Conservation (phyloP, 2,113 vertebrate species). For the Rhinichthys klamathensis region DNA sequence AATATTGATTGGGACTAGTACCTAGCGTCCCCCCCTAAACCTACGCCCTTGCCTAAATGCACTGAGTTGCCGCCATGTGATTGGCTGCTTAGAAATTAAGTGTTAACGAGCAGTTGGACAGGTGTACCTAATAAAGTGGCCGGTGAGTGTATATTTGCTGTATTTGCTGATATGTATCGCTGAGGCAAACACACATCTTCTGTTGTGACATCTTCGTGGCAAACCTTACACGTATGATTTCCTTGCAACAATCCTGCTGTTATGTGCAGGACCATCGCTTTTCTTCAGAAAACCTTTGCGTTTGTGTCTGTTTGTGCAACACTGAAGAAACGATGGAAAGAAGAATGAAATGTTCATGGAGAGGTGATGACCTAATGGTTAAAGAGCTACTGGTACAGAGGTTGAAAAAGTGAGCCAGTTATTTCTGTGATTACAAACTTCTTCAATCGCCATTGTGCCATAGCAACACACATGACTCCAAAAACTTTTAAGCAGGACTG, state of each 20-base stretch:
- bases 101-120: no score
- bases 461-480: conserved; percentile 19
- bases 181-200: conserved; percentile 2
- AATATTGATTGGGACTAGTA: no score
- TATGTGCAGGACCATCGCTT: not conserved
- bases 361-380: conserved; percentile 4
- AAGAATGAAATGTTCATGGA: not conserved
- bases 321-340: not conserved
- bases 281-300: conserved; percentile 8
- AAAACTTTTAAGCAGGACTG: not conserved
- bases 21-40: no score
- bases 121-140: no score
- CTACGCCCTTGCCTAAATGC: no score
- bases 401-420: not conserved
- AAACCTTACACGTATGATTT: not conserved
- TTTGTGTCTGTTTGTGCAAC: conserved; percentile 17
- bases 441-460: conserved; percentile 1
- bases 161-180: no score
- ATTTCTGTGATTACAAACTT: not conserved
- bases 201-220: conserved; percentile 14
- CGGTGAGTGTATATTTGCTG: no score
- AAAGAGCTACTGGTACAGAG: conserved; percentile 17
- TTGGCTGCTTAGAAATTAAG: no score
- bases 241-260: not conserved
- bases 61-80: no score